These are phyloP conservation scores for Drosophila merina DNA, from an alignment of 2,888 invertebrate genomes.

Conservation along the genomic window DNA sequence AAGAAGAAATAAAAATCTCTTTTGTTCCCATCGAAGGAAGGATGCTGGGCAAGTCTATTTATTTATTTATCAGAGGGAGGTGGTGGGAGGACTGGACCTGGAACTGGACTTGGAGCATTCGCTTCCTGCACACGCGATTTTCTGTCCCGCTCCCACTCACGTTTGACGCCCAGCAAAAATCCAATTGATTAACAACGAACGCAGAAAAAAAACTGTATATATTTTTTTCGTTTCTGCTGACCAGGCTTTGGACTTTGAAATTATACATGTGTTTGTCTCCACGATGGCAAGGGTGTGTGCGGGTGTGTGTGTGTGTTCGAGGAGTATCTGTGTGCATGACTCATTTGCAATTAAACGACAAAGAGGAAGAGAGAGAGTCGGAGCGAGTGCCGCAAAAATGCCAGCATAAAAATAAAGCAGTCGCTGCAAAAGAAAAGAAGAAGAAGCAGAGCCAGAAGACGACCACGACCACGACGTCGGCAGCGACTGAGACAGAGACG, in stretches of 20 bases:
- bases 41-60: slow-evolving; percentile 15
- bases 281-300: slow-evolving; percentile 14
- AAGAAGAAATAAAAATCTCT: background rate
- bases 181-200: slow-evolving; percentile 70
- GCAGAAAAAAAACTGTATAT: background rate
- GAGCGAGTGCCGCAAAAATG: slow-evolving; percentile 70
- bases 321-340: slow-evolving; percentile 40
- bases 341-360: slow-evolving; percentile 59
- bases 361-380: slow-evolving; percentile 33
- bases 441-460: slow-evolving; percentile 14
- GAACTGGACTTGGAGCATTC: slow-evolving; percentile 53
- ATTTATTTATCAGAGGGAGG: slow-evolving; percentile 22
- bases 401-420: slow-evolving; percentile 75
- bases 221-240: slow-evolving; percentile 22
- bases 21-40: slow-evolving; percentile 20
- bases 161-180: slow-evolving; percentile 35
- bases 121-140: slow-evolving; percentile 55
- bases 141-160: slow-evolving; percentile 9
- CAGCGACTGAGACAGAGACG: slow-evolving; percentile 7
- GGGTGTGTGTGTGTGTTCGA: slow-evolving; percentile 2
- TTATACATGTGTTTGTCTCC: slow-evolving; percentile 34
- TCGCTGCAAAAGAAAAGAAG: slow-evolving; percentile 37
- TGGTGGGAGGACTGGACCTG: background rate
- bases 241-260: slow-evolving; percentile 51
- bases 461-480: background rate